Base-by-base conservation (phyloP, 2,113 vertebrate species). In the Ameiurus melas region DNA sequence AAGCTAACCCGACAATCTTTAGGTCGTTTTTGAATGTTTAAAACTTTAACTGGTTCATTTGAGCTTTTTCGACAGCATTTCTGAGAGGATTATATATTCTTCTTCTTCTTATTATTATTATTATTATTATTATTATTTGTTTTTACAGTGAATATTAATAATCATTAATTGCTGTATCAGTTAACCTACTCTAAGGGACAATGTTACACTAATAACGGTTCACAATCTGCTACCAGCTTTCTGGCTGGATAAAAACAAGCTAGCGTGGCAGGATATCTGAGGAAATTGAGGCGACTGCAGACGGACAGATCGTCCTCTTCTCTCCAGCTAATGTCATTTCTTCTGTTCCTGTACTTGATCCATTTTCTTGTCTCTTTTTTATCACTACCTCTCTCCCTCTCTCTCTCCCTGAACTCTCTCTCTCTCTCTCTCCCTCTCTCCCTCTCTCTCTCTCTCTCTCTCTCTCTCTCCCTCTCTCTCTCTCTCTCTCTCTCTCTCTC, bases 301-400 rank as follows among this genome's bases (percentile, higher is more conserved):
- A 22, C 20, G 5, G 20, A 55, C 47, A 9, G 77, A n/a, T 53
- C 14, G 25, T 79, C 27, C 27, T 79, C 43, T 53, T 6, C 47
- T n/a, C 47, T n/a, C 43, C 43, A 16, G 47, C 75, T 22, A 77
- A 47, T 25, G 30, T 70, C 66, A 6, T 70, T 70, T 70, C 68
- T 70, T 55, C 22, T 62, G 25, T 79, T 51, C 53, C 57, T 66
- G 27, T 27, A 7, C 25, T 57, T 17, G 66, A n/a, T 43, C 85
- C 27, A 9, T n/a, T 55, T 27, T n/a, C 22, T 30, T 66, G 55
- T 66, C 78, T 47, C 16, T 83, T 62, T 78, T 51, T 2, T 19
- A 17, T 78, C 33, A 90, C 90, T 90, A 91, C 92, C 91, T 93
- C 51, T 82, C 1, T 36, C n/a, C 27, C 30, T 93, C 62, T 70